Conservation (phyloP, 2,797 vertebrate species). For the Euthynnus affinis region DNA sequence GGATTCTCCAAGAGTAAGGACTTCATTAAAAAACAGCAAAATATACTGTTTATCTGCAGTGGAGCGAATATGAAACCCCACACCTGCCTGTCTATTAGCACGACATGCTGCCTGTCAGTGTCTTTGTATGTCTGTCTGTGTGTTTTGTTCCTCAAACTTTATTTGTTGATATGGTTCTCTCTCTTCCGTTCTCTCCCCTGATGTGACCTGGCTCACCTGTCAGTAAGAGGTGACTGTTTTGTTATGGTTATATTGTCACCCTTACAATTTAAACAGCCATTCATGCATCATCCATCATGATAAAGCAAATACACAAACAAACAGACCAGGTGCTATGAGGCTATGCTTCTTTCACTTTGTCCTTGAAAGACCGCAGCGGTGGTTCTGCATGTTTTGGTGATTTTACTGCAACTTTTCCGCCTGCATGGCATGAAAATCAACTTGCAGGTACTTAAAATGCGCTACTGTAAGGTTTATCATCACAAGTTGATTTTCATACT, state of each 20-base stretch:
- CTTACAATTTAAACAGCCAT: conserved; percentile 42
- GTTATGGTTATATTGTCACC: conserved; percentile 20
- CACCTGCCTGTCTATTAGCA: conserved; percentile 1
- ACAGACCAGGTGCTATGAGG: background rate
- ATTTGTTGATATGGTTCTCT: background rate
- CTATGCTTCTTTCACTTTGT: background rate
- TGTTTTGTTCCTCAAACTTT: conserved; percentile 14
- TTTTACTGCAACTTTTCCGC: background rate
- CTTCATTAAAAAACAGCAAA: background rate
- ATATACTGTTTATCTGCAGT: background rate
- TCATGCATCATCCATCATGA: conserved; percentile 44
- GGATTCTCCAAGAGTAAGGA: background rate
- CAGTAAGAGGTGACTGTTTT: conserved; percentile 37
- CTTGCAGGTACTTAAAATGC: background rate
- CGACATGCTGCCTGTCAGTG: background rate
- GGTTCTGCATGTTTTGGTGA: background rate
- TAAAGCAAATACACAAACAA: conserved; percentile 34
- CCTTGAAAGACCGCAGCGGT: background rate
- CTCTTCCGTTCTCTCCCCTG: background rate
- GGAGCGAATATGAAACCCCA: background rate
- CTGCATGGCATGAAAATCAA: background rate
- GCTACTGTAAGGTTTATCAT: background rate
- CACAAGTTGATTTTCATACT: background rate
- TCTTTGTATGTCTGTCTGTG: conserved; percentile 14
- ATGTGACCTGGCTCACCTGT: conserved; percentile 37